Evolutionary conservation across 2,113 vertebrate genomes (phyloP), one percentile per base, ranked within the genome.

Genomic region (Toxostoma redivivum): DNA sequence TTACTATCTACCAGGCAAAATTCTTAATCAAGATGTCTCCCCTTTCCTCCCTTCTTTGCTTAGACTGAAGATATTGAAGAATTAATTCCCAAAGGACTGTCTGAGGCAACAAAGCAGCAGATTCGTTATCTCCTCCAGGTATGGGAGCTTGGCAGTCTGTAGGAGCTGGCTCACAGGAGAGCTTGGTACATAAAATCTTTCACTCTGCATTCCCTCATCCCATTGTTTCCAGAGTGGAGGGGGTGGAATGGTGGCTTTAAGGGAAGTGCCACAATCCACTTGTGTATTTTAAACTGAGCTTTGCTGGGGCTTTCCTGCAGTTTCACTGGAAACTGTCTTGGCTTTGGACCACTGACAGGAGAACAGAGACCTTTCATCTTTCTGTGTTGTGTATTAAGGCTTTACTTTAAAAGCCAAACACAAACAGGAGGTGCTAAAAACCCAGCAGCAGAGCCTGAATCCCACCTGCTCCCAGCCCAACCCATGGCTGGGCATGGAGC

Each of bases 101-200:
- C 99, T n/a, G 99, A 99, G 91, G 98, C 99, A 87, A 99, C 99
- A 90, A 99, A 99, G 97, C 99, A 99, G 95, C 99, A 99, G 93
- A 99, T 99, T 97, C 99, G 99, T 60, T 99, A 99, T 94, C 98
- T 99, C 89, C 98, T 99, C n/a, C 99, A 99, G 99, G 99, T 99
- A 85, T 2, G 58, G 61, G 7, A 7, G 12, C 8, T n/a, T 10
- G 54, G 50, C 19, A 50, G 22, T 19, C 37, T 27, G 1, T 0
- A 25, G 62, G 54, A 42, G 27, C 0, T 70, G 50, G 2, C 30
- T 73, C 19, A 10, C 16, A 24, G 42, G 10, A 25, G 40, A 53
- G 3, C 13, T 57, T 30, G 12, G 40, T 21, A 4, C 33, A 1
- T 1, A 12, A 7, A 20, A 3, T 5, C 22, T 33, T 24, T 47